Percentiles rank a stretch among this genome's conserved stretches.
phyloP scores from a whole-genome alignment of 23 tunicate genomes.

The Aplidium turbinatum region DNA sequence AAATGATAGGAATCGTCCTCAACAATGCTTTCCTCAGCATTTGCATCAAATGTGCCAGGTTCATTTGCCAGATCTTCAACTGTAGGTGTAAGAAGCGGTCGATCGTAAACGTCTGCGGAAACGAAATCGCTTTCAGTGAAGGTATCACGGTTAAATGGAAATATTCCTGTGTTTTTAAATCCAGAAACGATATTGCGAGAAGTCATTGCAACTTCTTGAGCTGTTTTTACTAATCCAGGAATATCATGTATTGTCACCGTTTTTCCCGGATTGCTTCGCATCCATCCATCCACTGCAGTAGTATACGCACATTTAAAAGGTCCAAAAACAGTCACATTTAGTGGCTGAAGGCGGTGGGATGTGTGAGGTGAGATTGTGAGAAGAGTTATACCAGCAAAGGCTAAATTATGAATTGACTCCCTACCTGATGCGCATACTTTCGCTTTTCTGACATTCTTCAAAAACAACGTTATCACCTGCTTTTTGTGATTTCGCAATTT shows the following conservation, averaged over 20 bases:
- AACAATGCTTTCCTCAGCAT: slow-evolving; percentile 10
- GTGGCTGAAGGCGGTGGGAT: slow-evolving; percentile 29
- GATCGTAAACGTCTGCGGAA: slow-evolving; percentile 6
- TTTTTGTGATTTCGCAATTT: too few species aligned
- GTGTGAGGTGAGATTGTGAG: slow-evolving; percentile 38
- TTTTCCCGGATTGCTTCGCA: slow-evolving; percentile 16
- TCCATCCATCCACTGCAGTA: slow-evolving; percentile 28
- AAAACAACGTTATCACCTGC: too few species aligned
- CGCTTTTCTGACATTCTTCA: too few species aligned
- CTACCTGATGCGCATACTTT: too few species aligned
- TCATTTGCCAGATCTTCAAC: not conserved
- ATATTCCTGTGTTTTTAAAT: slow-evolving; percentile 11
- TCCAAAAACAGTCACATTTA: slow-evolving; percentile 25
- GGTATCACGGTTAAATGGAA: slow-evolving; percentile 13
- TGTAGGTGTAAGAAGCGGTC: slow-evolving; percentile 1
- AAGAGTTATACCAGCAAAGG: slow-evolving; percentile 1
- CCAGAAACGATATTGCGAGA: slow-evolving; percentile 21
- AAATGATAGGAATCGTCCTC: too few species aligned
- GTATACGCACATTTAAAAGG: slow-evolving; percentile 14
- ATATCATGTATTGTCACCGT: slow-evolving; percentile 9
- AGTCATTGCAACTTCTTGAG: slow-evolving; percentile 7
- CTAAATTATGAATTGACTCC: too few species aligned
- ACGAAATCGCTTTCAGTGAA: slow-evolving; percentile 16
- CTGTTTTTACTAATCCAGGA: slow-evolving; percentile 24
- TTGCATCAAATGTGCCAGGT: slow-evolving; percentile 13